Percentiles rank a stretch among this genome's conserved stretches.
These are phyloP conservation scores for rabbit (Oryctolagus cuniculus) DNA, from an alignment of 2,113 vertebrate species.

Conservation along the genomic window mOryCun1.1 NC_091448.1:38497501-38498000, in stretches of 20 bases:
- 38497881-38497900: background rate
- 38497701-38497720: background rate
- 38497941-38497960: background rate
- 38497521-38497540: no score
- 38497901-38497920: background rate
- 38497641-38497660: background rate
- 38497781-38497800: background rate
- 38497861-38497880: background rate
- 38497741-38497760: background rate
- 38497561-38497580: no score
- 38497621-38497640: background rate
- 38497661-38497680: background rate
- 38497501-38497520: no score
- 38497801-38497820: background rate
- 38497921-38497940: background rate
- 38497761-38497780: background rate
- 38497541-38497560: no score
- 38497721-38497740: background rate
- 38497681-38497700: background rate
- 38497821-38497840: background rate
- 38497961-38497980: background rate
- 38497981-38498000: no score
- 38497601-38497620: background rate
- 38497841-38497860: background rate
- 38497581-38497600: no score